phyloP scores from a whole-genome alignment of 1,140 invertebrate species.

The Zaprionus vittiger region DNA sequence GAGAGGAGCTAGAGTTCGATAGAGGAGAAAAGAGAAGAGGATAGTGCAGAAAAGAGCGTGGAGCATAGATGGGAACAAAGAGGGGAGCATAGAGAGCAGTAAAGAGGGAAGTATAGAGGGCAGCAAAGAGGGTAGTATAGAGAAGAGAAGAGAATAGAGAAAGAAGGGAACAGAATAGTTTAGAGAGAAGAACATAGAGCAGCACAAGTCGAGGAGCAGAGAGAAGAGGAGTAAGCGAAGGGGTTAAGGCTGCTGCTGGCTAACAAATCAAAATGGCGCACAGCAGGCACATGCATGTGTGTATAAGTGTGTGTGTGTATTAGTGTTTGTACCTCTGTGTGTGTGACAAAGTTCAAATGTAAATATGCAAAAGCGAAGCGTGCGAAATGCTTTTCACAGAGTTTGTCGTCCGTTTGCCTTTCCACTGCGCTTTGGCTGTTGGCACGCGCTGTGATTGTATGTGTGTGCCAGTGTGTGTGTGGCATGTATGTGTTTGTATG shows the following conservation, averaged over 20 bases:
- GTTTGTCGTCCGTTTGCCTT: constrained; percentile 38
- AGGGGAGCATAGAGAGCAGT: not conserved
- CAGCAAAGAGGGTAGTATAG: not conserved
- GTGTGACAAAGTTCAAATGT: constrained; percentile 49
- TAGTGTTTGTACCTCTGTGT: constrained; percentile 1
- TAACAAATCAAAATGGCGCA: constrained; percentile 49
- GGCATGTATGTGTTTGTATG: constrained; percentile 7
- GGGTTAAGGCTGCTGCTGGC: constrained; percentile 18
- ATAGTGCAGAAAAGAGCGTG: not conserved
- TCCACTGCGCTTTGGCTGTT: constrained; percentile 40
- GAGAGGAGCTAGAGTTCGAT: not conserved
- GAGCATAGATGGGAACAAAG: not conserved
- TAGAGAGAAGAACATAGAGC: not conserved
- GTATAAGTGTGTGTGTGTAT: not conserved
- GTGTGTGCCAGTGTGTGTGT: constrained; percentile 2
- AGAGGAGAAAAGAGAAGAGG: not conserved
- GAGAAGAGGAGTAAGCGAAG: no score
- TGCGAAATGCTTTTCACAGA: constrained; percentile 33
- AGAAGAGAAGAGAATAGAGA: not conserved
- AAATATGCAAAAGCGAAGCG: constrained; percentile 47
- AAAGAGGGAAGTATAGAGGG: not conserved
- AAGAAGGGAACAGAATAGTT: no score
- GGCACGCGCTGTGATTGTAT: constrained; percentile 43
- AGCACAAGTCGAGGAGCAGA: not conserved
- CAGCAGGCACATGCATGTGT: not conserved